Conservation (phyloP, 2,113 vertebrate genomes). For the Rhineura floridana region DNA sequence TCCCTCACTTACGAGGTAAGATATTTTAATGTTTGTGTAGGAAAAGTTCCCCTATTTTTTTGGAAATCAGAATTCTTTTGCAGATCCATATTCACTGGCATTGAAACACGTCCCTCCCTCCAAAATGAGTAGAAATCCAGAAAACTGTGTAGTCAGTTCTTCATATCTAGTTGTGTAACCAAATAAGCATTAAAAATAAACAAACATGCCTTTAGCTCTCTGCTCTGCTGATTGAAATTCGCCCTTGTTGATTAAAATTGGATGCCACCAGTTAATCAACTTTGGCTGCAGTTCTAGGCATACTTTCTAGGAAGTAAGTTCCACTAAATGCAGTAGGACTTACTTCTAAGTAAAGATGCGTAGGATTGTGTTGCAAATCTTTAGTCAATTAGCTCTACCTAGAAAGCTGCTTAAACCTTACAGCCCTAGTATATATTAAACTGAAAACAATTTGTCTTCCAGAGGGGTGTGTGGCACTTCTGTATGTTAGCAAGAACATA, state of each 20-base stretch:
- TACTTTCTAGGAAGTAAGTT: background rate
- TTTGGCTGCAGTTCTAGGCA: background rate
- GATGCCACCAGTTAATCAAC: background rate
- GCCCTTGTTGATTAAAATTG: background rate
- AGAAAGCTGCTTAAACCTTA: background rate
- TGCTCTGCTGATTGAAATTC: background rate
- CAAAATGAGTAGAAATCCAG: background rate
- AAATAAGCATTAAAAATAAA: background rate
- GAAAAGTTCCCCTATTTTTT: background rate
- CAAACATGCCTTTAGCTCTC: background rate
- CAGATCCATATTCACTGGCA: background rate
- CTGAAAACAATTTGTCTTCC: background rate
- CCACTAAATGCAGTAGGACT: background rate
- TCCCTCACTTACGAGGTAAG: background rate
- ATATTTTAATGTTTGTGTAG: background rate
- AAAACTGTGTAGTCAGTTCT: background rate
- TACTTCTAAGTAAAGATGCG: background rate
- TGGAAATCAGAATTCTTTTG: background rate
- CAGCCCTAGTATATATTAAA: background rate
- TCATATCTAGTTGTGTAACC: background rate
- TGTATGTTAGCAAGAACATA: background rate
- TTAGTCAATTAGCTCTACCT: background rate
- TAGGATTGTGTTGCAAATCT: background rate
- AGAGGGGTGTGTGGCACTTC: background rate
- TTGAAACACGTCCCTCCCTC: background rate